Evolutionary conservation across 2,113 vertebrate genomes (phyloP).

Genomic region (Tursiops truncatus): DNA sequence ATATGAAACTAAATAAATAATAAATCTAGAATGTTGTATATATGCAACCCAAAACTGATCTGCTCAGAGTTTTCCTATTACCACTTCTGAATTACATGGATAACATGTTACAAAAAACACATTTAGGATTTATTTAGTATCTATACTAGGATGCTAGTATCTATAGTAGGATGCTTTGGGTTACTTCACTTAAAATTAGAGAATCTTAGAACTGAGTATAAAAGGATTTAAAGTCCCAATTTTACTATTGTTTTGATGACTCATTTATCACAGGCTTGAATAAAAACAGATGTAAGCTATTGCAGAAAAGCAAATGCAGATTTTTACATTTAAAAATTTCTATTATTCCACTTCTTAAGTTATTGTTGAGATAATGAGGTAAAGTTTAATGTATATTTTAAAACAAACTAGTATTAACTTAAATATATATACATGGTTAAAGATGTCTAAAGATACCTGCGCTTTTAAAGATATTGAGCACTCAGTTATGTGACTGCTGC

Average conservation of each 20-base stretch:
- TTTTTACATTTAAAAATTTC: slow-evolving; percentile 30
- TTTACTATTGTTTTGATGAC: slow-evolving; percentile 48
- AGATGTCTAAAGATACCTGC: slow-evolving; percentile 33
- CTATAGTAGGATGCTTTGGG: neutral
- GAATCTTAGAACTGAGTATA: slow-evolving; percentile 46
- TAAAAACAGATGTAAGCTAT: neutral
- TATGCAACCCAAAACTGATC: neutral
- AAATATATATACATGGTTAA: neutral
- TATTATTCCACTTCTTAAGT: neutral
- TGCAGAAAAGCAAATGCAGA: slow-evolving; percentile 4
- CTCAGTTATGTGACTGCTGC: slow-evolving; percentile 78
- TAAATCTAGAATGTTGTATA: neutral
- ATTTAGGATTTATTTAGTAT: slow-evolving; percentile 12
- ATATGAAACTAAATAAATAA: slow-evolving; percentile 16
- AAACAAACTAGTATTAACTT: slow-evolving; percentile 19
- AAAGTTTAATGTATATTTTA: neutral
- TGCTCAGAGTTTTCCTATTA: neutral
- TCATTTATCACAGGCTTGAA: slow-evolving; percentile 23
- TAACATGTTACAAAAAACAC: neutral
- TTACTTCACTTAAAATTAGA: slow-evolving; percentile 27
- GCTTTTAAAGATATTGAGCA: slow-evolving; percentile 22
- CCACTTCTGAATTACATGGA: neutral
- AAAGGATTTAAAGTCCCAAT: slow-evolving; percentile 39
- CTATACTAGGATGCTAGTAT: neutral
- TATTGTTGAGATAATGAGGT: neutral